Base-by-base conservation (phyloP, 2,113 vertebrate genomes). In the Mus pahari region DNA sequence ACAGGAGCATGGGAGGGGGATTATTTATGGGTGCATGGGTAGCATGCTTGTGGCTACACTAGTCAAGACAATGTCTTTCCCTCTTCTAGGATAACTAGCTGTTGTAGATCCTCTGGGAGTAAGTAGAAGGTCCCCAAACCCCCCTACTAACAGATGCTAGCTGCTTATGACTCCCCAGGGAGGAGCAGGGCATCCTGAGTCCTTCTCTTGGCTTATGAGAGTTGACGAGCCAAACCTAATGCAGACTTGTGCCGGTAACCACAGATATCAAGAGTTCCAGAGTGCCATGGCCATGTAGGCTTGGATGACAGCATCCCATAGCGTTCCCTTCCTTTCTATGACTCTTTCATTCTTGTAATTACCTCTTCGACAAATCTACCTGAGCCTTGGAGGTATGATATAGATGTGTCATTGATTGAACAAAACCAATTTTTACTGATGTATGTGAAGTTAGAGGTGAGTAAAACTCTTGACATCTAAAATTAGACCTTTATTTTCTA, bases 371-470 rank as follows among this genome's bases (percentile, higher is more conserved):
- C 79, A 39, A 42, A 19, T 60, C 55, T 62, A 24, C n/a, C 58
- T 62, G 58, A 62, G 22, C 13, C 58, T 62, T 62, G 13, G 24
- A 31, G n/a, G n/a, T 42, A 26, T 17, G n/a, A 42, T 39, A 17
- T 4, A 64, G 81, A 64, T 31, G 22, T 42, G 11, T 26, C 36
- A 39, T 58, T 82, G 22, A 58, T 22, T 82, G 45, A 9, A 79
- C 12, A 24, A 86, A 90, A 79, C 48, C 39, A 45, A 66, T 75
- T 60, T 93, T 95, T 89, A 81, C 62, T 79, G 12, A 66, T 82
- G 28, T 86, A 9, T 36, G 45, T 92, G 55, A 75, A 86, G 48
- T 36, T 31, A 64, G 60, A 89, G 39, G 11, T 39, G 74, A 89
- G 50, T 33, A 62, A 95, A 79, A 20, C 36, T 96, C 28, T 58